Evolutionary conservation across 2,797 vertebrate genomes (phyloP).

Genomic region (Onychomys leucogaster): DNA sequence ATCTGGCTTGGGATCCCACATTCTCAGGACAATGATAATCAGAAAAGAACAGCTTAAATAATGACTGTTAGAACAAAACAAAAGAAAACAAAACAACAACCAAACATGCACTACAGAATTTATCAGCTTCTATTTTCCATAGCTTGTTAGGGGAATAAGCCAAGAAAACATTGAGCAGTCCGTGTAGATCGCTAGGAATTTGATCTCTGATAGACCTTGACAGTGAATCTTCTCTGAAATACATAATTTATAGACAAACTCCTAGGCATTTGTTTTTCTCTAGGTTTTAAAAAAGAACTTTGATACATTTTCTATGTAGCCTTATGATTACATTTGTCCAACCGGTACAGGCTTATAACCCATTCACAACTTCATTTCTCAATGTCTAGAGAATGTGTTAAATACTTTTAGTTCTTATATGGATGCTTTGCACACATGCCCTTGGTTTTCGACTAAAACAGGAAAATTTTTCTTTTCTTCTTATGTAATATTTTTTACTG

Average conservation of each 20-base stretch:
- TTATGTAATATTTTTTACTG: neutral
- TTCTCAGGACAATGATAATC: slow-evolving; percentile 5
- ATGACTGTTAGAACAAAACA: neutral
- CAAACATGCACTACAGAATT: neutral
- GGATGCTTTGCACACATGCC: neutral
- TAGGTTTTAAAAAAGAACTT: slow-evolving; percentile 22
- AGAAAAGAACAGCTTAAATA: slow-evolving; percentile 16
- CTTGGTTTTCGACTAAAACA: neutral
- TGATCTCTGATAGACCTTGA: slow-evolving; percentile 24
- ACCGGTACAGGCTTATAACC: neutral
- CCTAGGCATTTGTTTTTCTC: slow-evolving; percentile 51
- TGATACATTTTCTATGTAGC: neutral
- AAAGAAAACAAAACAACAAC: neutral
- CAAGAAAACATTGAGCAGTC: slow-evolving; percentile 35
- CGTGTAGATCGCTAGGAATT: slow-evolving; percentile 50
- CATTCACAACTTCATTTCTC: slow-evolving; percentile 34
- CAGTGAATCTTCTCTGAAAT: slow-evolving; percentile 38
- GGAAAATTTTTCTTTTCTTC: neutral
- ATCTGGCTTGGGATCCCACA: neutral
- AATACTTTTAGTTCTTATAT: neutral
- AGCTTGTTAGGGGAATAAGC: neutral
- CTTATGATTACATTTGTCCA: slow-evolving; percentile 24
- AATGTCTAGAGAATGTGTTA: neutral
- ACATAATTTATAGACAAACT: slow-evolving; percentile 19
- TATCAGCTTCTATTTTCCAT: slow-evolving; percentile 21